Percentiles rank a stretch among this genome's conserved stretches.
Conservation (phyloP, 1,140 invertebrate species). For the Oryzaephilus surinamensis region DNA sequence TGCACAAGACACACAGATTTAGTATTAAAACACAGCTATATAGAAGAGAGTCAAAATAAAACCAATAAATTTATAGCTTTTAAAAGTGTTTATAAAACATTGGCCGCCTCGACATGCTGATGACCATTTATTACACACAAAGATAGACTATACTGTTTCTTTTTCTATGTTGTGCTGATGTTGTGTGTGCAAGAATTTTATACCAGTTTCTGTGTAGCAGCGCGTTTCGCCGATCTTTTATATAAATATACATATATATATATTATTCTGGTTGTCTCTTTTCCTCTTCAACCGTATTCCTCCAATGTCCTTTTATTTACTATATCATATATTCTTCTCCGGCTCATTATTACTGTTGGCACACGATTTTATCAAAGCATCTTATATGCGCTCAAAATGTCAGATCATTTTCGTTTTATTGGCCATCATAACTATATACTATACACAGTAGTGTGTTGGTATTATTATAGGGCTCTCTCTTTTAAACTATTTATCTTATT, state of each 20-base stretch:
- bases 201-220: constrained; percentile 22
- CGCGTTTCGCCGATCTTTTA: no score
- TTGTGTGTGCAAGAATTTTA: constrained; percentile 25
- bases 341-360: constrained; percentile 10
- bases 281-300: no score
- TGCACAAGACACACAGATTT: constrained; percentile 34
- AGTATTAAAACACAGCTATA: no score
- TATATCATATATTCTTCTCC: constrained; percentile 11
- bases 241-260: no score
- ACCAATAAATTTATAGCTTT: constrained; percentile 32
- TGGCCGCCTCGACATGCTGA: constrained; percentile 23
- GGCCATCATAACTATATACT: no score
- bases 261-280: no score
- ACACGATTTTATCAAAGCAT: constrained; percentile 5
- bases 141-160: constrained; percentile 19
- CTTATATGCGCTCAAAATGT: no score
- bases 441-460: no score
- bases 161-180: no score
- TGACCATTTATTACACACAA: constrained; percentile 24
- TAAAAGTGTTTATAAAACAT: constrained; percentile 35
- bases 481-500: no score
- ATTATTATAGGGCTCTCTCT: no score
- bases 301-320: constrained; percentile 9
- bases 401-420: no score
- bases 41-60: constrained; percentile 27